Evolutionary conservation across 2,797 vertebrate genomes (phyloP).

Genomic region (Alfaro cultratus): DNA sequence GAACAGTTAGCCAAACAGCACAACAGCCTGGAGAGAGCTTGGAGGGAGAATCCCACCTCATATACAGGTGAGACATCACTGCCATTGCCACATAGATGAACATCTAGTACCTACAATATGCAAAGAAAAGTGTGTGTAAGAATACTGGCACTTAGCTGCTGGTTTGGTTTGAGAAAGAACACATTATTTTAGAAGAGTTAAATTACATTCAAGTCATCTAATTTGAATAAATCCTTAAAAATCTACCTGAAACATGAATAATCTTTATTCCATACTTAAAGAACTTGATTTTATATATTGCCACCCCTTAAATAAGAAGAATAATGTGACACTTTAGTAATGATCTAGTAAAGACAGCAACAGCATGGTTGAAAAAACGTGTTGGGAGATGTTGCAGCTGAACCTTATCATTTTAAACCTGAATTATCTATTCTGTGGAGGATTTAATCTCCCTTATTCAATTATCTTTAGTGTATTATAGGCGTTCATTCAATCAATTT

Average conservation of each 20-base stretch:
- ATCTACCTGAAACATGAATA: background rate
- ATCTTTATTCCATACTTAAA: background rate
- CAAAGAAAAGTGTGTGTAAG: background rate
- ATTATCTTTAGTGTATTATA: background rate
- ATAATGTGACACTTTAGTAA: background rate
- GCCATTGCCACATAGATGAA: background rate
- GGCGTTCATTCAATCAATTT: background rate
- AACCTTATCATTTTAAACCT: background rate
- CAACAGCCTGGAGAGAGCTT: constrained; percentile 95
- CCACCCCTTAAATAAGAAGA: background rate
- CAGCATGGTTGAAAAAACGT: background rate
- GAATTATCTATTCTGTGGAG: background rate
- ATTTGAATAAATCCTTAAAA: background rate
- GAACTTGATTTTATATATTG: background rate
- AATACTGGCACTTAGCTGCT: constrained; percentile 24
- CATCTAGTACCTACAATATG: background rate
- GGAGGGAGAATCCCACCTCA: constrained; percentile 84
- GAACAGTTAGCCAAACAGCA: constrained; percentile 97
- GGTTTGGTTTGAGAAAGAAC: background rate
- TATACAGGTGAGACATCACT: constrained; percentile 65
- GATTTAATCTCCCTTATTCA: background rate
- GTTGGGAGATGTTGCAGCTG: background rate
- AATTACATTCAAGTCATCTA: background rate
- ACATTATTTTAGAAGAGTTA: background rate
- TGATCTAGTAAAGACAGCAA: background rate